Base-by-base conservation (phyloP, 2,888 invertebrate species). In the Troides helena region DNA sequence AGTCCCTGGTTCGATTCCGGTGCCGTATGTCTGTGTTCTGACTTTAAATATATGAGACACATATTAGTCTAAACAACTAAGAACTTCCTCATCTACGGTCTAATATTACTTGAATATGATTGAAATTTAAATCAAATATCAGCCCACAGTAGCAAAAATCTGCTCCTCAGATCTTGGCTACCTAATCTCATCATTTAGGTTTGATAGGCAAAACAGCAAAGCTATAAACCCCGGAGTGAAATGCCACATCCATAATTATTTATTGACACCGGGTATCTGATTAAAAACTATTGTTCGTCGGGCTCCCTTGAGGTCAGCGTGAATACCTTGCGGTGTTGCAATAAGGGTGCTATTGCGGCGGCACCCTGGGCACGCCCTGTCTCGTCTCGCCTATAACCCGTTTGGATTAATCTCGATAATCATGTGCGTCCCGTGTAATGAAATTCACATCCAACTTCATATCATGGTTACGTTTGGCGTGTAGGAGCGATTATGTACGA, bases 361-460 rank as follows among this genome's bases (percentile, higher is more conserved):
- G 62, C 50, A 30, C 57, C 2, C 21, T n/a, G 61, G 36, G 30
- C 25, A 53, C 56, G 39, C 50, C 61, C 56, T 56, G 67, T 67
- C 61, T 62, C 62, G 62, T 67, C 61, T 56, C 62, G 63, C 69
- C 50, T 70, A 63, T 70, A 70, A 70, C 66, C 69, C 62, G 69
- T 70, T 66, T 65, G 62, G 65, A 70, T 70, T 66, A 70, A 70
- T 70, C 66, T 70, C 62, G 69, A 69, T 69, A 69, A 69, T 69
- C 62, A 69, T 62, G 62, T 50, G 69, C 65, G 69, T 69, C 69
- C 69, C 57, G 62, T 66, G 58, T 66, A 70, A 70, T 70, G 69
- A 70, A 70, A 70, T 70, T 70, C 69, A 65, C 62, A 65, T 66
- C 50, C 65, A 56, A 50, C 59, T 62, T 66, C 62, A 62, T 70